Percentiles rank a stretch among this genome's conserved stretches.
Evolutionary conservation across 2,797 vertebrate genomes (phyloP).

Genomic region (Pseudomugil gertrudae): DNA sequence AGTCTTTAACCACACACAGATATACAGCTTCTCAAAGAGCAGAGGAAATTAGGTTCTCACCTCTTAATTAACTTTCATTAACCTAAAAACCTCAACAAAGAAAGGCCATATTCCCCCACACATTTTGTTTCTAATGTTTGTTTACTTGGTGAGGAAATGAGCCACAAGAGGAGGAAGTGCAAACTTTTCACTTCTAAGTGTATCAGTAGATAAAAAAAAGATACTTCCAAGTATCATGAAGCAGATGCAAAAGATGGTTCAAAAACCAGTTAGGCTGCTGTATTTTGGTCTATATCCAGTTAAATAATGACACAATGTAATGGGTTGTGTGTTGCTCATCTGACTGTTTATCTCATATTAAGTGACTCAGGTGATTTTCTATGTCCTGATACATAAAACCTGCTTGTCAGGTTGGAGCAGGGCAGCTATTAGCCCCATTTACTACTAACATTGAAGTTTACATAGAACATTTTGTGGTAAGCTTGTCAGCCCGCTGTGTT

Average conservation of each 20-base stretch:
- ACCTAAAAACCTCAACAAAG: background rate
- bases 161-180: background rate
- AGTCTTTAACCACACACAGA: background rate
- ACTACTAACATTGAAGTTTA: slow-evolving; percentile 24
- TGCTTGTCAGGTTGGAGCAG: slow-evolving; percentile 21
- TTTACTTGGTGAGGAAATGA: background rate
- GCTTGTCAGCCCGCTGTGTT: slow-evolving; percentile 38
- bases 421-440: slow-evolving; percentile 47
- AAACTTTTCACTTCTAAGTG: background rate
- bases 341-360: too few species aligned
- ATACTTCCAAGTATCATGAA: background rate
- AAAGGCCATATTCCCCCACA: background rate
- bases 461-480: slow-evolving; percentile 22
- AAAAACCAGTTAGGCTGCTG: too few species aligned
- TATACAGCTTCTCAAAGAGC: background rate
- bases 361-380: too few species aligned
- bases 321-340: too few species aligned
- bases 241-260: too few species aligned
- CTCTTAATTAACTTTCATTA: slow-evolving; percentile 1
- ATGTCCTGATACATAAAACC: slow-evolving; percentile 9
- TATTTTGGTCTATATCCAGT: too few species aligned
- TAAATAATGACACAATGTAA: too few species aligned
- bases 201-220: background rate
- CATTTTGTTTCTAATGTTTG: background rate
- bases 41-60: slow-evolving; percentile 4